A percentile compares a stretch with the other conserved stretches of the same genome.
phyloP scores from a whole-genome alignment of 2,797 vertebrate genomes.

The Hypotaenidia philippensis region DNA sequence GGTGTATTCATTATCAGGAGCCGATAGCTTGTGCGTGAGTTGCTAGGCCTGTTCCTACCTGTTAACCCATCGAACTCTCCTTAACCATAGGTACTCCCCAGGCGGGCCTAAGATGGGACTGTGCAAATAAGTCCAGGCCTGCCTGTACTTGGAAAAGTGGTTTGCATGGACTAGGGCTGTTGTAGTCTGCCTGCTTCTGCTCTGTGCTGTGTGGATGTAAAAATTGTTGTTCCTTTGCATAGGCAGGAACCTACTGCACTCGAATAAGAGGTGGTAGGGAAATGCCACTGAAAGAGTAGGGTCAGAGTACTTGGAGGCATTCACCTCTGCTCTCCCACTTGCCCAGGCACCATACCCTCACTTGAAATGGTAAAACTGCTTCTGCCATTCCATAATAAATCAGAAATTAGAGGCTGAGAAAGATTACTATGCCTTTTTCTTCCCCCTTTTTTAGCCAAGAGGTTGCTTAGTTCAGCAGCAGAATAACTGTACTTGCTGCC shows the following conservation, averaged over 20 bases:
- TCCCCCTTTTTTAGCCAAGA: too few relatives aligned
- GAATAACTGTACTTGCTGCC: not conserved
- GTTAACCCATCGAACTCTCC: not conserved
- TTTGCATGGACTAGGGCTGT: fast-evolving
- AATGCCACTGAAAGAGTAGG: not conserved
- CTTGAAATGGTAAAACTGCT: not conserved
- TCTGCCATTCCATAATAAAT: not conserved
- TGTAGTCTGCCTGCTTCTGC: not conserved
- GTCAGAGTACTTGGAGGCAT: not conserved
- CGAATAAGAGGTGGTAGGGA: not conserved
- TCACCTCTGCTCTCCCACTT: not conserved
- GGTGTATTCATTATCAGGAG: not conserved
- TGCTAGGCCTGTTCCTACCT: not conserved
- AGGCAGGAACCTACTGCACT: not conserved
- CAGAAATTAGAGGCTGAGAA: not conserved
- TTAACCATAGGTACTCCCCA: not conserved
- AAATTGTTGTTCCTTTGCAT: not conserved
- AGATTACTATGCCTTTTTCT: fast-evolving
- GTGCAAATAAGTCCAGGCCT: not conserved
- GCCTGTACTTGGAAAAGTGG: not conserved
- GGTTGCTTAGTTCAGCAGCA: not conserved
- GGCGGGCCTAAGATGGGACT: not conserved
- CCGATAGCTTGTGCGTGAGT: fast-evolving
- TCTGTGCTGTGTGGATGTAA: not conserved
- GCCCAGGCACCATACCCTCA: fast-evolving